A percentile compares a stretch with the other conserved stretches of the same genome.
phyloP scores from a whole-genome alignment of 2,888 invertebrate species.

The Pogonocherus hispidulus region DNA sequence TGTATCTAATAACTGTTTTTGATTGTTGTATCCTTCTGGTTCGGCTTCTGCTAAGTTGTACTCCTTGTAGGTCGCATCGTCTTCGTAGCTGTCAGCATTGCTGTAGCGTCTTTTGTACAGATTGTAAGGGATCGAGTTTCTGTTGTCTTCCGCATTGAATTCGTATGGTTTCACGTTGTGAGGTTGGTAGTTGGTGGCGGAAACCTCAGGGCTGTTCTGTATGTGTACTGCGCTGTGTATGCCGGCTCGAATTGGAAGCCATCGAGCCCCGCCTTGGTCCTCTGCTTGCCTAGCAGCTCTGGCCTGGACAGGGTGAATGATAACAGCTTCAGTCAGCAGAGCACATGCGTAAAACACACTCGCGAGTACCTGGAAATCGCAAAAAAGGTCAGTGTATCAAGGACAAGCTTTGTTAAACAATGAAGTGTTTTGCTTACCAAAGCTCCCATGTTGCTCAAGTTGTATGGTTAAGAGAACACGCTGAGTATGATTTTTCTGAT shows the following conservation, averaged over 20 bases:
- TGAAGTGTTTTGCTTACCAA: constrained; percentile 37
- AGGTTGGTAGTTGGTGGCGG: not conserved
- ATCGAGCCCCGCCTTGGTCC: not conserved
- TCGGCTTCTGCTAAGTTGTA: constrained; percentile 16
- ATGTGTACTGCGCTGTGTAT: constrained; percentile 39
- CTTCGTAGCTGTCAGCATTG: constrained; percentile 1
- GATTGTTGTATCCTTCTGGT: constrained; percentile 30
- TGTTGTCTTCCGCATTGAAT: not conserved
- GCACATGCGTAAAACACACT: constrained; percentile 42
- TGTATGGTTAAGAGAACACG: constrained; percentile 43
- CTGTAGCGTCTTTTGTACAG: not conserved
- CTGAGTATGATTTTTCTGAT: constrained; percentile 42
- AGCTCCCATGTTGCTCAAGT: constrained; percentile 50
- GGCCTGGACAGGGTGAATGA: not conserved
- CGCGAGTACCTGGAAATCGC: constrained; percentile 36
- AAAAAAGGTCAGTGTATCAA: not conserved
- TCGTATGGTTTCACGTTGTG: not conserved
- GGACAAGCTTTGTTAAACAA: not conserved
- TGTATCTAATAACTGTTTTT: too few relatives aligned
- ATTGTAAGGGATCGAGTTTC: not conserved
- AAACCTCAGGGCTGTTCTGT: not conserved
- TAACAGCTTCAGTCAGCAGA: not conserved
- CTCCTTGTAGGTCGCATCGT: not conserved
- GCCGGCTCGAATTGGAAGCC: not conserved
- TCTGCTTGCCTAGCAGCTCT: not conserved